These are phyloP conservation scores for Pegoplata infirma DNA, from an alignment of 2,888 invertebrate genomes.

Conservation along the genomic window DNA sequence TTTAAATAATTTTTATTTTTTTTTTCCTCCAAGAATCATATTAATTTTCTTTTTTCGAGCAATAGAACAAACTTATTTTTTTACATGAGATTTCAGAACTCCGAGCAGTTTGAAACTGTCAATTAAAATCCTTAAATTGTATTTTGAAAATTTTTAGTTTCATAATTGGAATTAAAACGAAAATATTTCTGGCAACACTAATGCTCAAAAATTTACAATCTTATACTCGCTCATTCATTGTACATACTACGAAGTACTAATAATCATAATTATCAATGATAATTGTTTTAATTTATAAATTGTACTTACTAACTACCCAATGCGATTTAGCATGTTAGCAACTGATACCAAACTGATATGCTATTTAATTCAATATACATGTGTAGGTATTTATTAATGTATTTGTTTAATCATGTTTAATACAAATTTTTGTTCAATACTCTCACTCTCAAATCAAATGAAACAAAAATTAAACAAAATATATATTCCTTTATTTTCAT, in stretches of 20 bases:
- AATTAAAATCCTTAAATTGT: too few species aligned
- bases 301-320: not conserved
- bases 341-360: slow-evolving; percentile 15
- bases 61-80: too few species aligned
- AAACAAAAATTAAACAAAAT: slow-evolving; percentile 32
- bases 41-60: too few species aligned
- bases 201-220: not conserved
- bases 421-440: not conserved
- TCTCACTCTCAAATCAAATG: slow-evolving; percentile 24
- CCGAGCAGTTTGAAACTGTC: too few species aligned
- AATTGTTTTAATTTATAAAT: slow-evolving; percentile 25
- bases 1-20: too few species aligned
- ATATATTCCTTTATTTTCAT: slow-evolving; percentile 50
- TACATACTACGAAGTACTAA: not conserved
- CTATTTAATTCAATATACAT: not conserved
- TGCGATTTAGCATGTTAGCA: slow-evolving; percentile 17
- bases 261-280: slow-evolving; percentile 37
- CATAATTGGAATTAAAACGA: too few species aligned
- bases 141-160: too few species aligned
- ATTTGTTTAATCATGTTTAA: not conserved
- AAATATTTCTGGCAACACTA: too few species aligned
- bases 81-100: too few species aligned
- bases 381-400: not conserved
- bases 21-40: too few species aligned
- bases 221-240: not conserved